Evolutionary conservation across 2,888 invertebrate species (phyloP).

Genomic region (Ophioninae sp.): DNA sequence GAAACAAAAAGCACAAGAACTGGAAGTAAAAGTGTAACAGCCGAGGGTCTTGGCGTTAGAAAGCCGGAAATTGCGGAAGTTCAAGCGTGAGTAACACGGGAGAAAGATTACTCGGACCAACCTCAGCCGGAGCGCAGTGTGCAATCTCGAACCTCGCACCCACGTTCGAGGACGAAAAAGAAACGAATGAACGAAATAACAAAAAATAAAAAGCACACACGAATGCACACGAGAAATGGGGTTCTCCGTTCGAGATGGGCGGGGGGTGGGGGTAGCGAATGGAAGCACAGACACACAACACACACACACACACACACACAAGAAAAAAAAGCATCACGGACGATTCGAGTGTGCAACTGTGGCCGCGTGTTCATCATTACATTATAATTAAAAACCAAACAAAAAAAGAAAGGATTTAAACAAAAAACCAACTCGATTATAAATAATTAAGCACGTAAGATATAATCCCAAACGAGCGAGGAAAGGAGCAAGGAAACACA

Average conservation of each 20-base stretch:
- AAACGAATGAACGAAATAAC: background rate
- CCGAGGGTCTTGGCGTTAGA: background rate
- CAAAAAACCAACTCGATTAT: conserved; percentile 49
- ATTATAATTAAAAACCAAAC: conserved; percentile 41
- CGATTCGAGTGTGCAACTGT: conserved; percentile 72
- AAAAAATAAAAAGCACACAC: background rate
- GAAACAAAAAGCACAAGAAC: background rate
- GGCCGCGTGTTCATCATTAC: conserved; percentile 78
- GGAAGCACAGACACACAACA: background rate
- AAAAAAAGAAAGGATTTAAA: too few species aligned
- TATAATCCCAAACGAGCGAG: conserved; percentile 53
- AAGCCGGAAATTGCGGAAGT: background rate
- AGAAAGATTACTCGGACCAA: conserved; percentile 50
- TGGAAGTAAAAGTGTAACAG: background rate
- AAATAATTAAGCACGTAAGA: conserved; percentile 57
- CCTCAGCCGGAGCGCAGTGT: conserved; percentile 46
- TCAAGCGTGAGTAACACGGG: background rate
- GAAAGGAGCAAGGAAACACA: conserved; percentile 26
- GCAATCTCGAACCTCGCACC: conserved; percentile 28
- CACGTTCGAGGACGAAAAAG: conserved; percentile 10
- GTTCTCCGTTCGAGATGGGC: background rate
- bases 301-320: background rate
- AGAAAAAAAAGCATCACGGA: conserved; percentile 17
- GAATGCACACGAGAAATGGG: conserved; percentile 1
- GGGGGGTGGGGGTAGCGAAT: conserved; percentile 8